Evolutionary conservation across 2,797 vertebrate genomes (phyloP), one percentile per base, ranked within the genome.

Genomic region (Valencia hispanica): DNA sequence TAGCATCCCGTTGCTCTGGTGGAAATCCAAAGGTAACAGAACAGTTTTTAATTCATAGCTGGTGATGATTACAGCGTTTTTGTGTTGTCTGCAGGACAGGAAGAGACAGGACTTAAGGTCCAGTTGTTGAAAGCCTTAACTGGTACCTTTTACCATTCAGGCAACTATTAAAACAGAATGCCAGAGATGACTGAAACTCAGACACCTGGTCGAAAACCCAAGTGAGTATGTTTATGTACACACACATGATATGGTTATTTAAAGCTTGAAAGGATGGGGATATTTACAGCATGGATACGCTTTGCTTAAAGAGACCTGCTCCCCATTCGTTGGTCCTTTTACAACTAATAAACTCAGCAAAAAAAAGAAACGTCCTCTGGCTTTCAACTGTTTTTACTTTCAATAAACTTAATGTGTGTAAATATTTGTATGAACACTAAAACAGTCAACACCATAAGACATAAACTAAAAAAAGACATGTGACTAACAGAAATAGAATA

Each of bases 111-210:
- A 83, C 87, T 85, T 88, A 47, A 88, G 83, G 79, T 87, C 88
- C 84, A 88, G 73, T 72, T 92, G 81, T 83, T 93, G 79, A 79
- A 89, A 86, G 89, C 88, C 82, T 78, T 91, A 84, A 84, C 82
- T 78, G 88, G 76, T 79, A 73, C 71, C 81, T 84, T 61, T 77
- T 48, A 82, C 83, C 83, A 83, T 78, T 75, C 85, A 96, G 96
- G 93, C 94, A 92, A 85, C 94, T 94, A 85, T 95, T 91, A 79
- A 72, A 84, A 94, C 95, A 96, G 93, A 92, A 99, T 99, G 98
- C 97, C 98, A 94, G 98, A 99, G 95, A 99, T 99, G 96, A 98
- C 97, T 79, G 97, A 98, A 91, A 97, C 96, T 91, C 96, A 96
- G 91, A 96, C 96, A 88, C 95, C 96, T 87, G 95, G 95, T 78